Evolutionary conservation across 2,113 vertebrate species (phyloP).

Genomic region (Prolemur simus): DNA sequence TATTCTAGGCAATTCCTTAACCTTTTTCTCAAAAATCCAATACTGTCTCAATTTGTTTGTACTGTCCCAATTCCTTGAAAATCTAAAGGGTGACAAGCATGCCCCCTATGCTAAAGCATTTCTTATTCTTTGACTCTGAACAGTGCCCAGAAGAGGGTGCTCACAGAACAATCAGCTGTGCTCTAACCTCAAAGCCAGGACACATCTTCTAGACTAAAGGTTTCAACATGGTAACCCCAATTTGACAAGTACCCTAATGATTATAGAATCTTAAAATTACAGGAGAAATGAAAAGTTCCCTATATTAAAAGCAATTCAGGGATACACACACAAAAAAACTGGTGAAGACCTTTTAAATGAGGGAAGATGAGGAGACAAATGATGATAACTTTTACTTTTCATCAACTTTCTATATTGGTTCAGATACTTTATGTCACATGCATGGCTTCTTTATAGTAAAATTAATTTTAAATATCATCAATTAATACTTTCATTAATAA

Average conservation of each 20-base stretch:
- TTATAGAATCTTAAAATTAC: not conserved
- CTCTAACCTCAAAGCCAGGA: not conserved
- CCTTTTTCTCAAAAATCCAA: constrained; percentile 1
- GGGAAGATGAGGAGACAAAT: not conserved
- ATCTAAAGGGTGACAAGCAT: not conserved
- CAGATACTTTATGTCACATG: not conserved
- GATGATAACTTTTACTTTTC: not conserved
- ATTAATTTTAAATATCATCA: not conserved
- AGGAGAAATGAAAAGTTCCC: not conserved
- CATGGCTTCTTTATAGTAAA: not conserved
- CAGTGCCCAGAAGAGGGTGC: not conserved
- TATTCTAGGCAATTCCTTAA: not conserved
- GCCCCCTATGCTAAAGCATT: not conserved
- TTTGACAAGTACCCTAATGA: not conserved
- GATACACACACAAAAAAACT: not conserved
- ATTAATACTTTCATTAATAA: not conserved
- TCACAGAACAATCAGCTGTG: not conserved
- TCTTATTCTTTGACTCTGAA: not conserved
- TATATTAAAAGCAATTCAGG: not conserved
- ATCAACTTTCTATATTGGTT: not conserved
- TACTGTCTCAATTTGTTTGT: constrained; percentile 24
- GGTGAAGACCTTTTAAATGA: not conserved
- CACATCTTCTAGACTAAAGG: not conserved
- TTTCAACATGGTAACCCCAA: not conserved
- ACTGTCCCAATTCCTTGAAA: not conserved